Base-by-base conservation (phyloP, 2,797 vertebrate species). In the Balearica regulorum region DNA sequence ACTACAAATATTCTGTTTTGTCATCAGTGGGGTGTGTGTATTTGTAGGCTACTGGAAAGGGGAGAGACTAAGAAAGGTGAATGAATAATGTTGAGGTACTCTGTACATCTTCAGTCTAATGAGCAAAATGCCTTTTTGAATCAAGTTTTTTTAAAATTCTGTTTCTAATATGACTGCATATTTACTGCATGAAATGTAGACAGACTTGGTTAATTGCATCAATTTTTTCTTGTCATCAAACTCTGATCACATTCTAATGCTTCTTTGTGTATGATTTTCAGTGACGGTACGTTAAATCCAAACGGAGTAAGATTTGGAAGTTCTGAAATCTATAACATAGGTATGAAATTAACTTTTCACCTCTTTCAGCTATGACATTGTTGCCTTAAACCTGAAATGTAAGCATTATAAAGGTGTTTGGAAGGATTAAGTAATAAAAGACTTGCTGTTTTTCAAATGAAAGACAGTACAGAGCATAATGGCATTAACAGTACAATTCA, bases 261-360 rank as follows among this genome's bases (percentile, higher is more conserved):
- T 91, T 9, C 58, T 91, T 29, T 91, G 43, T 83, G 17, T 76
- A 55, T 83, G 39, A 12, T 70, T 96, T 94, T 78, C 98, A 99
- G 99, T 21, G 99, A 99, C 5, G 99, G 99, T 22, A 99, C 99
- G 1, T 94, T 99, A 97, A 99, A 99, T 98, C 99, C 99, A 72
- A 99, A 99, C 2, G 99, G 99, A 61, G 99, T 99, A 31, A 98
- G 99, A 33, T 99, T 99, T 14, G 99, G 99, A 94, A 99, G 99
- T 96, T 99, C 99, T 0, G 99, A 99, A 97, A 99, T 99, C 98
- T 99, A 99, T 95, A 99, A 99, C 97, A 99, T 99, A 18, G 99
- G 99, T 99, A 98, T 94, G 98, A 75, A 86, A 66, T 53, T 19
- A 60, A 8, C 35, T 62, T 89, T 57, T 20, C 9, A 7, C 24